These are phyloP conservation scores for Callocephalon fimbriatum DNA, from an alignment of 2,113 vertebrate genomes.

Conservation along the genomic window DNA sequence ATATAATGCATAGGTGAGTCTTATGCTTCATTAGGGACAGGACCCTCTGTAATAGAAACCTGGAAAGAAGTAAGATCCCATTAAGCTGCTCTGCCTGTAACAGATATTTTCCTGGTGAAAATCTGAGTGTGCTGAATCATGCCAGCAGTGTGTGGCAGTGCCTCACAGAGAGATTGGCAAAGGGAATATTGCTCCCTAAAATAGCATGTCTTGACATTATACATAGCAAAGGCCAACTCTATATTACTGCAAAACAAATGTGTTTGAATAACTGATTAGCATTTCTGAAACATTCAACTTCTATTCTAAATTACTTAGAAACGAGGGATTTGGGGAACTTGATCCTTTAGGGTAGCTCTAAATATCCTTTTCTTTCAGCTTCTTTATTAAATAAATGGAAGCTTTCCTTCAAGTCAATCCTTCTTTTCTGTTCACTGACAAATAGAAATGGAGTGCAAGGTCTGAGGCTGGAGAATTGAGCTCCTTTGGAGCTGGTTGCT, in stretches of 20 bases:
- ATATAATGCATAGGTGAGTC: too few relatives aligned
- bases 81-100: background rate
- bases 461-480: background rate
- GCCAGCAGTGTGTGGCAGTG: background rate
- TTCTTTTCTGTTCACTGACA: background rate
- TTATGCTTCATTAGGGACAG: background rate
- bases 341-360: background rate
- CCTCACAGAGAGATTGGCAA: background rate
- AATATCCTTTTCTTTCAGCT: background rate
- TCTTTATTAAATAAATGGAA: background rate
- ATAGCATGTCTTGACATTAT: conserved; percentile 20
- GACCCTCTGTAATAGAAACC: background rate
- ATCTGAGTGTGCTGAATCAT: background rate
- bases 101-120: background rate
- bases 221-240: conserved; percentile 53
- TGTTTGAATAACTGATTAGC: conserved; percentile 70
- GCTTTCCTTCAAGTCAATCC: background rate
- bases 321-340: background rate
- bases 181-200: background rate
- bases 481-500: background rate
- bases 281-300: conserved; percentile 56
- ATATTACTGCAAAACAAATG: conserved; percentile 54
- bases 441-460: background rate
- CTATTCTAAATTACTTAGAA: conserved; percentile 45
- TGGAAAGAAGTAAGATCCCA: background rate